Conservation (phyloP, 2,113 vertebrate species). For the Chaetorhynchus papuensis region DNA sequence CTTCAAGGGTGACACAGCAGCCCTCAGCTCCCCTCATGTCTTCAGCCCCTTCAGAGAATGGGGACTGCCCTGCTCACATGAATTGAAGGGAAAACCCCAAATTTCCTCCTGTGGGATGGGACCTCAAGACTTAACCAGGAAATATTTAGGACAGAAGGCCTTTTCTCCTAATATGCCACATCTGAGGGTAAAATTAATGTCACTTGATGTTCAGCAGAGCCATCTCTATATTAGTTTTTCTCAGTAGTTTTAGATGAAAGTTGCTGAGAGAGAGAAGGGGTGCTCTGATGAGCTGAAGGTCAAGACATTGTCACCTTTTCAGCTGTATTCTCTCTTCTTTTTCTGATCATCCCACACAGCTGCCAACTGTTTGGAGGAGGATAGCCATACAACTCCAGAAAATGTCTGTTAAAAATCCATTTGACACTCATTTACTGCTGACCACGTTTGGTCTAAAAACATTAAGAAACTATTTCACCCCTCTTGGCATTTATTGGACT, state of each 20-base stretch:
- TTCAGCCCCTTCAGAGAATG: not conserved
- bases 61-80: rapidly evolving
- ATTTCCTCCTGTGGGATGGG: not conserved
- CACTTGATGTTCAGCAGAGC: not conserved
- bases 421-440: constrained; percentile 17
- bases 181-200: not conserved
- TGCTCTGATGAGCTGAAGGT: constrained; percentile 3
- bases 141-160: not conserved
- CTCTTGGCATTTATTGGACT: constrained; percentile 28
- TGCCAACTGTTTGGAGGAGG: not conserved
- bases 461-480: constrained; percentile 12
- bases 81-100: not conserved
- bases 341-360: constrained; percentile 14
- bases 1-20: not conserved
- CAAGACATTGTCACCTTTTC: not conserved
- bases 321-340: not conserved
- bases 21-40: rapidly evolving
- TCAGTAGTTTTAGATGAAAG: constrained; percentile 22
- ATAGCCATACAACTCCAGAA: not conserved
- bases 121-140: not conserved
- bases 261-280: not conserved
- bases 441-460: constrained; percentile 6
- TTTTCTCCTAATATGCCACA: not conserved
- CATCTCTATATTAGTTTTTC: not conserved
- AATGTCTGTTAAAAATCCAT: constrained; percentile 20